Conservation (phyloP, 2,888 invertebrate genomes). For the Tanytarsus gracilentus region DNA sequence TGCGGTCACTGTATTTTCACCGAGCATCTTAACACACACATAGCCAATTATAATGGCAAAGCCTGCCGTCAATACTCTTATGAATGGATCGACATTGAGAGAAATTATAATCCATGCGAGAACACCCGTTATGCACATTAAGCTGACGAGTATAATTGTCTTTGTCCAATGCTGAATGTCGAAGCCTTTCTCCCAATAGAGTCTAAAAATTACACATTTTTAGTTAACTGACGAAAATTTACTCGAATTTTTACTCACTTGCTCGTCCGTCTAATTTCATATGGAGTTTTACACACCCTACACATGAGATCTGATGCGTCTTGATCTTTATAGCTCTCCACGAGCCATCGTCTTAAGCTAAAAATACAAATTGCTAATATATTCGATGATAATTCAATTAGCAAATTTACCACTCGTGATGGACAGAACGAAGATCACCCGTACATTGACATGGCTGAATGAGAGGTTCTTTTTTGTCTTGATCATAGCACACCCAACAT, state of each 20-base stretch:
- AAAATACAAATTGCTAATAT: not conserved
- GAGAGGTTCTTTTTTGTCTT: conserved; percentile 66
- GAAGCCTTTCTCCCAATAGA: conserved; percentile 77
- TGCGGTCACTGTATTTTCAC: conserved; percentile 79
- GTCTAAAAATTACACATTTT: conserved; percentile 40
- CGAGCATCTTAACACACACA: conserved; percentile 76
- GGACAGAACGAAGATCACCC: conserved; percentile 82
- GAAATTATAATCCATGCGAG: conserved; percentile 74
- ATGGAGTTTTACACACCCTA: conserved; percentile 77
- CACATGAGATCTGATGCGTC: conserved; percentile 62
- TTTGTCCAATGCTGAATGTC: conserved; percentile 76
- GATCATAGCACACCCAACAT: conserved; percentile 92
- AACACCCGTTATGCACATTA: conserved; percentile 67
- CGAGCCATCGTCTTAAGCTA: conserved; percentile 74
- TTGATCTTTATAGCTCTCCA: conserved; percentile 70
- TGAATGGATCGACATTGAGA: conserved; percentile 65
- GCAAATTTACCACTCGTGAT: conserved; percentile 58
- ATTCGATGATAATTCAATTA: not conserved
- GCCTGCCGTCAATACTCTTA: conserved; percentile 69
- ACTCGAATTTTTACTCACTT: conserved; percentile 43
- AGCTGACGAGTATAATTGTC: conserved; percentile 66
- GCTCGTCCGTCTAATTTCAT: conserved; percentile 67
- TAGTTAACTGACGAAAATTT: not conserved
- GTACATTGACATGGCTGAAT: conserved; percentile 86
- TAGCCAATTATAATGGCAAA: conserved; percentile 74